These are phyloP conservation scores for Aurelia aurita DNA, from an alignment of 30 jellyfish, hydroid and myxozoan species.

Conservation along the genomic window DNA sequence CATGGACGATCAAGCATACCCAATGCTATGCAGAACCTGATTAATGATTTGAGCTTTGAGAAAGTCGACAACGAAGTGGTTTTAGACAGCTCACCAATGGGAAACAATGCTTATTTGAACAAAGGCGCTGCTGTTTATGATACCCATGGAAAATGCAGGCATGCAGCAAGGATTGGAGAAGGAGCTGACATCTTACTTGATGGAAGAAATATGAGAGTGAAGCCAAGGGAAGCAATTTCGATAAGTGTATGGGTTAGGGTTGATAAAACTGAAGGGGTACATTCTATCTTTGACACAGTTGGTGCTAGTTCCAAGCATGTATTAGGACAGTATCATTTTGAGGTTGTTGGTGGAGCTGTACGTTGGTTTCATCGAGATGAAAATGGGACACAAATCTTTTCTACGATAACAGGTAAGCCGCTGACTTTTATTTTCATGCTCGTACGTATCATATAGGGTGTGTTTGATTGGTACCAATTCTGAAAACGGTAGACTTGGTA, in stretches of 20 bases:
- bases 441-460: no score
- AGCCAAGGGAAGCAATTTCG: conserved; percentile 94
- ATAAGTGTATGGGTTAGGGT: conserved; percentile 86
- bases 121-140: conserved; percentile 93
- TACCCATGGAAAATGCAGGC: conserved; percentile 97
- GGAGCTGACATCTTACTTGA: conserved; percentile 92
- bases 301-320: conserved; percentile 89
- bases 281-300: conserved; percentile 94
- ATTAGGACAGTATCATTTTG: conserved; percentile 95
- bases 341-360: conserved; percentile 97
- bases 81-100: conserved; percentile 87
- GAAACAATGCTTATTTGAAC: conserved; percentile 89
- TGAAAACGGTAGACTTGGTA: no score
- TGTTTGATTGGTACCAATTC: no score
- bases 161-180: conserved; percentile 81
- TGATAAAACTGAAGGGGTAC: conserved; percentile 90
- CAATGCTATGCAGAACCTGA: conserved; percentile 58
- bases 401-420: conserved; percentile 88
- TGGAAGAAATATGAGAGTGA: conserved; percentile 90
- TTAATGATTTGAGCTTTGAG: conserved; percentile 87
- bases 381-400: conserved; percentile 82
- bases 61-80: conserved; percentile 87
- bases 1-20: conserved; percentile 89
- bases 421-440: no score
- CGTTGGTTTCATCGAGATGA: conserved; percentile 99